Percentiles rank a stretch among this genome's conserved stretches.
Evolutionary conservation across 2,113 vertebrate species (phyloP).

Genomic region (Notarius quadriscutis): DNA sequence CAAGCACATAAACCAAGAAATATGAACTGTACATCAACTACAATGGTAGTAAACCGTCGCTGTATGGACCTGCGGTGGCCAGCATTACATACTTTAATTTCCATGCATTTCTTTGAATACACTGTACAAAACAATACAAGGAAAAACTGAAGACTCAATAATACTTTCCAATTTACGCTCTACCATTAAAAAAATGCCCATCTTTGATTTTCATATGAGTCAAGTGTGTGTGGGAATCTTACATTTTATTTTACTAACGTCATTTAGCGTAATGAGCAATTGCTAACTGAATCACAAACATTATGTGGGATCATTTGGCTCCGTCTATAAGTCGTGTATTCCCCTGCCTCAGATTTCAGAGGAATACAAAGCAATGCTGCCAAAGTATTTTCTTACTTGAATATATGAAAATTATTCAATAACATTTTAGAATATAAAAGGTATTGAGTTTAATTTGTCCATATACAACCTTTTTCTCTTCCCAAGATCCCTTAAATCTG

Average conservation of each 20-base stretch:
- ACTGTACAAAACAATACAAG: neutral
- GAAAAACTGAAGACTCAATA: neutral
- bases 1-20: constrained; percentile 1
- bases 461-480: neutral
- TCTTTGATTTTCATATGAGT: neutral
- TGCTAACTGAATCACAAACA: constrained; percentile 9
- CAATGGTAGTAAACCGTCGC: neutral
- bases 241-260: neutral
- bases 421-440: neutral
- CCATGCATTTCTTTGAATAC: neutral
- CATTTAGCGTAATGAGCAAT: neutral
- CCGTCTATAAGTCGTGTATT: neutral
- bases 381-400: neutral
- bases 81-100: neutral
- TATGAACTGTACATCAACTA: neutral
- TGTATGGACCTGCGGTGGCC: no score
- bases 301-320: neutral
- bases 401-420: neutral
- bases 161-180: neutral
- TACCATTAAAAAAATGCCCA: neutral
- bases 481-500: neutral
- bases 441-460: neutral
- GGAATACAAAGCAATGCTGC: constrained; percentile 4
- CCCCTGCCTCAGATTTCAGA: constrained; percentile 7
- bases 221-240: neutral